Evolutionary conservation across 2,888 invertebrate genomes (phyloP), one percentile per base, ranked within the genome.

Genomic region (Drosophila fulvimacula): DNA sequence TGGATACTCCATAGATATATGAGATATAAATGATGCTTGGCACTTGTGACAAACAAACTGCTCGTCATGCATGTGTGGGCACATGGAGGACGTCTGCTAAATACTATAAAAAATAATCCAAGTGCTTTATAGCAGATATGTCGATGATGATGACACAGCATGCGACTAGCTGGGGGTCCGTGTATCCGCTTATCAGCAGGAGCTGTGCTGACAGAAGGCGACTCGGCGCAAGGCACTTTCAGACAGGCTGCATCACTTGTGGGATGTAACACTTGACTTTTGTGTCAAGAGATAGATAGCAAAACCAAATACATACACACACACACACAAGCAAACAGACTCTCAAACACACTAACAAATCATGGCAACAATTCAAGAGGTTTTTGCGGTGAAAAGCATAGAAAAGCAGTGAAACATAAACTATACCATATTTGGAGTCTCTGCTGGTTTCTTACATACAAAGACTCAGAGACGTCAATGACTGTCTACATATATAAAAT

Each of bases 251-350:
- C 84, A 82, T 42, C 78, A 76, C 86, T 88, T 74, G 70, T 76
- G 80, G 70, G 70, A 83, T 78, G 78, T 74, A 85, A 78, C 86
- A 88, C 85, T 85, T 88, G 85, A 85, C 88, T 88, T 85, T 83
- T 85, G 78, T 85, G 85, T 85, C 85, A 85, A 85, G 84, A 78
- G 75, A 78, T 44, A 64, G 61, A 53, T 70, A 67, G 53, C 44
- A 71, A 19, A 64, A 36, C 19, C 36, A 39, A 56, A 52, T 32
- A 34, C 36, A 52, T 32, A 34, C 36, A 49, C 44, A 53, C 32
- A 32, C 39, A 41, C 36, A 55, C 53, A 71, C 36, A 49, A 34
- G 41, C 58, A 58, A 36, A 51, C 30, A 49, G 32, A 39, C 46
- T 52, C 44, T 15, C 21, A 17, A 44, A 57, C 44, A 69, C 44